These are phyloP conservation scores for Nothoprocta perdicaria DNA, from an alignment of 2,113 vertebrate species.

Conservation along the genomic window DNA sequence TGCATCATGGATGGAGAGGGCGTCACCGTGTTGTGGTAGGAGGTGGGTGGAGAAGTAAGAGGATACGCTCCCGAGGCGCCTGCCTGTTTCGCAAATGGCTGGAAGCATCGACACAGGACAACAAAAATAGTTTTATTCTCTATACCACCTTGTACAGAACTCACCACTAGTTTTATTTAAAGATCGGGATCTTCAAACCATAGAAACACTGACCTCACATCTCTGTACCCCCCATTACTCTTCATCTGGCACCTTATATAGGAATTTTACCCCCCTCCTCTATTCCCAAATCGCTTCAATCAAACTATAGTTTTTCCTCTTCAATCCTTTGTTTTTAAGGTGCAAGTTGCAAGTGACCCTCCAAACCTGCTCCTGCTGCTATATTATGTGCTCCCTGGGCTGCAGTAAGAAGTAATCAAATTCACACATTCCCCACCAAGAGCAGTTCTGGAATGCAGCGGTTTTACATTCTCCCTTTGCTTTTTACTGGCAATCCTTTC, in stretches of 20 bases:
- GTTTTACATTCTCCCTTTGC: not conserved
- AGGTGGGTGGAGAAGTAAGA: slow-evolving; percentile 93
- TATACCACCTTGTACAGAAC: not conserved
- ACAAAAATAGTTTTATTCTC: not conserved
- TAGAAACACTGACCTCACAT: not conserved
- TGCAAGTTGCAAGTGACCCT: slow-evolving; percentile 23
- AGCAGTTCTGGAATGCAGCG: not conserved
- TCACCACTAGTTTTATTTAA: not conserved
- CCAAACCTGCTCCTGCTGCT: not conserved
- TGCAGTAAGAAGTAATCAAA: slow-evolving; percentile 31
- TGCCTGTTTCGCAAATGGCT: slow-evolving; percentile 84
- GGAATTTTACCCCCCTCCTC: not conserved
- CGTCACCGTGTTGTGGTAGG: slow-evolving; percentile 91
- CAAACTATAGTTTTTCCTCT: not conserved
- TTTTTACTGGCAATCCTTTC: slow-evolving; percentile 1
- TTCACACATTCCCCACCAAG: not conserved
- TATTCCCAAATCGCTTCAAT: not conserved
- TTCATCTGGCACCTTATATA: not conserved
- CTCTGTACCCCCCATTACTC: not conserved
- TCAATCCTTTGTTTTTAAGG: not conserved
- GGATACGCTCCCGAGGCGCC: slow-evolving; percentile 88
- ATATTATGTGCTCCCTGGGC: slow-evolving; percentile 7
- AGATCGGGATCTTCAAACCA: not conserved
- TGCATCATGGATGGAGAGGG: slow-evolving; percentile 97
- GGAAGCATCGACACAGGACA: slow-evolving; percentile 57